Base-by-base conservation (phyloP, 2,888 invertebrate species). In the Drosophila gaucha region DNA sequence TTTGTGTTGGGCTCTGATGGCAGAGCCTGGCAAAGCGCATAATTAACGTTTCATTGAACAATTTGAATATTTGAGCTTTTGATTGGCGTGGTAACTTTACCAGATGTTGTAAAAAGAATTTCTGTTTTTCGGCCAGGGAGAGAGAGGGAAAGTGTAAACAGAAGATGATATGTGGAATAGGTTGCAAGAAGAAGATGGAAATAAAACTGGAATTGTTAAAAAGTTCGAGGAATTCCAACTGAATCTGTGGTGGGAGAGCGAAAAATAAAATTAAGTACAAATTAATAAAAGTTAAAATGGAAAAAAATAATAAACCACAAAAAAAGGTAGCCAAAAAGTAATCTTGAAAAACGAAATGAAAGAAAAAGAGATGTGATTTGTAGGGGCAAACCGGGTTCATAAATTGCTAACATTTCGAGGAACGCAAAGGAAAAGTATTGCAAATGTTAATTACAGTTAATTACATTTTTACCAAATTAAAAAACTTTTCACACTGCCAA, bases 11-110 rank as follows among this genome's bases (percentile, higher is more conserved):
- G 8, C n/a, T 22, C 33, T 38, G 33, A 18, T 36, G 50, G 30
- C 35, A 31, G 26, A 38, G 57, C 35, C 26, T 46, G 41, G 57
- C 50, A 63, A 67, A 64, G 69, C 52, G 68, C 54, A 67, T 78
- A 80, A 78, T 82, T 85, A 80, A 79, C 77, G 77, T 74, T 64
- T 67, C 71, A 82, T 69, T 79, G 64, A 64, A 47, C 67, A 71
- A 66, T 74, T 74, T 74, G 67, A 80, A 84, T 70, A 66, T 63
- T 59, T 60, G 51, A 67, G 66, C 67, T 51, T 57, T 67, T 83
- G 72, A 83, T 74, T 80, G 65, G 56, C 67, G 77, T 76, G 74
- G 83, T 16, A 79, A 65, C 57, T 59, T 41, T 14, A 51, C 24
- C 74, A 65, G 49, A 60, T 74, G 78, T 18, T 36, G 31, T 9